Evolutionary conservation across 2,113 vertebrate genomes (phyloP), one percentile per base, ranked within the genome.

Genomic region (Phaethon lepturus): DNA sequence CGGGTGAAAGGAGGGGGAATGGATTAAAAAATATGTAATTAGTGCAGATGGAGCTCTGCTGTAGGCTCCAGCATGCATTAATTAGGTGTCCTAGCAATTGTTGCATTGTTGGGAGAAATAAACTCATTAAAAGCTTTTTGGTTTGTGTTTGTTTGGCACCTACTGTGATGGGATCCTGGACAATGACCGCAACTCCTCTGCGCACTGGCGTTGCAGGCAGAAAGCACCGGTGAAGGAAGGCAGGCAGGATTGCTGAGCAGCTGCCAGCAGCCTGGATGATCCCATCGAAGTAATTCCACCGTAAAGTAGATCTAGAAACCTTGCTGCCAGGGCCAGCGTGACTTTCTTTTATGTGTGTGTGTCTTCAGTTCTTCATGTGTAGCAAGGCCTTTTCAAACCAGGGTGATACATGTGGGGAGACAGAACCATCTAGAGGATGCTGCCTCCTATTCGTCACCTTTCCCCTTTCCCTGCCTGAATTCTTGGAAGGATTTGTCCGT

Each of bases 101-200:
- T 55, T 79, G 66, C 71, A 56, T 92, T 94, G 86, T 96, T 88
- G 42, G 86, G 79, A 75, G 74, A 71, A 76, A 83, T 23, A 77
- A 94, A 47, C 75, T 86, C 86, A 29, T 94, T 94, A 81, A 44
- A 77, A 55, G 80, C 84, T 92, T 49, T 95, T 94, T 94, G 89
- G 88, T 88, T 95, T 31, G 56, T 49, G 15, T 67, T 67, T 71
- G 75, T 78, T 90, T 83, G 79, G 91, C 49, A 55, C 45, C 66
- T 69, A 19, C 74, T 0, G 40, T 17, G 45, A 6, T 72, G 71
- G 62, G 83, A 67, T 92, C 75, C 35, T 1, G 26, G 72, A 71
- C 87, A 73, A 69, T 60, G 80, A 33, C 7, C 1, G 17, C 29
- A 47, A 18, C 63, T 90, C 60, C 77, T 88, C 59, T n/a, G 22